These are phyloP conservation scores for Campylorhamphus procurvoides DNA, from an alignment of 2,113 vertebrate genomes.

Conservation along the genomic window DNA sequence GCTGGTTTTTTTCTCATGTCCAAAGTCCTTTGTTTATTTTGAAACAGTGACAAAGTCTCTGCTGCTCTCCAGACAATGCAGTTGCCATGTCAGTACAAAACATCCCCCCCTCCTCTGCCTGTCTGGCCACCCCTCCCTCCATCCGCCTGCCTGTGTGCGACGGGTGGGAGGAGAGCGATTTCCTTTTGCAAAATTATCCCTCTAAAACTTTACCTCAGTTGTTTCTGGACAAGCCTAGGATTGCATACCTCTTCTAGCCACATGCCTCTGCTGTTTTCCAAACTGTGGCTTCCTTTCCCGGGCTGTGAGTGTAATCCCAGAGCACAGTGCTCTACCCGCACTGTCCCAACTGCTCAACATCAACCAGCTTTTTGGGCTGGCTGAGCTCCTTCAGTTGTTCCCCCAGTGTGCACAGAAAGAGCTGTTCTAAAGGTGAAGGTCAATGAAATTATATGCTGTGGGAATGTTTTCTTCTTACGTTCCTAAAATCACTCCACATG, in stretches of 20 bases:
- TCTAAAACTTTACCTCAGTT: conserved; percentile 1
- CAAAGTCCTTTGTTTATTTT: conserved; percentile 23
- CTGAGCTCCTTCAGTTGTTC: neutral
- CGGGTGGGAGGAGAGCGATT: neutral
- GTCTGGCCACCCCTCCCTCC: neutral
- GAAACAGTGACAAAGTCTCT: neutral
- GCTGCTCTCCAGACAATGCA: neutral
- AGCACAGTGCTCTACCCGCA: fast-evolving
- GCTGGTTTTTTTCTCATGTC: neutral
- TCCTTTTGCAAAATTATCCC: neutral
- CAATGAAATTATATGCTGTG: neutral
- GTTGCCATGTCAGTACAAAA: neutral
- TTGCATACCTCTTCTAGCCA: neutral
- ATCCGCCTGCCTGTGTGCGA: neutral
- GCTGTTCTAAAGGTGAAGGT: neutral
- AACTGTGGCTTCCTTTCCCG: neutral
- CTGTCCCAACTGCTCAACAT: neutral
- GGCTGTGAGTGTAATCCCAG: neutral
- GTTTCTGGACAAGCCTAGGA: neutral
- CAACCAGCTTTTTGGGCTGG: neutral
- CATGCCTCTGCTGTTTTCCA: neutral
- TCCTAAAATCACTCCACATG: neutral
- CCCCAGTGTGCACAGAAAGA: neutral
- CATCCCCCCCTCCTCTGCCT: neutral
- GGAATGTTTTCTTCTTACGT: neutral